Evolutionary conservation across 2,113 vertebrate genomes (phyloP).

Genomic region (Heptranchias perlo): DNA sequence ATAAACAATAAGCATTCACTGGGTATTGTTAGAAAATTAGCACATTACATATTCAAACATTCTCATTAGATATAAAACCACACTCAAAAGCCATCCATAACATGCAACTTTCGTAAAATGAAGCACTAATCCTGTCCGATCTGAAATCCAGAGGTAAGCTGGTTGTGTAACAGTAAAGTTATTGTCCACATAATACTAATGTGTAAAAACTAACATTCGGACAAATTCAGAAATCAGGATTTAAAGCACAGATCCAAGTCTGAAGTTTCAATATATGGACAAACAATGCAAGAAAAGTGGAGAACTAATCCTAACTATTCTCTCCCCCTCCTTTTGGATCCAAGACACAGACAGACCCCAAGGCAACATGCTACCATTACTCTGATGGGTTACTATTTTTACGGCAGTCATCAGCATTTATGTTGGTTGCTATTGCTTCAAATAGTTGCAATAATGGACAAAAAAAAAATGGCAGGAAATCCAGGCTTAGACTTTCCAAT

Average conservation of each 20-base stretch:
- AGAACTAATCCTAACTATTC: neutral
- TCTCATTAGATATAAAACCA: no score
- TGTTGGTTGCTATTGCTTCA: no score
- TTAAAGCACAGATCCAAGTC: neutral
- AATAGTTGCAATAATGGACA: no score
- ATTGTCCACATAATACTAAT: neutral
- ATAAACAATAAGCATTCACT: neutral
- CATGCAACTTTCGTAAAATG: neutral
- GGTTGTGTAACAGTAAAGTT: no score
- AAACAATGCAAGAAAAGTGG: neutral
- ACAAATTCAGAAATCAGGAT: neutral
- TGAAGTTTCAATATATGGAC: neutral
- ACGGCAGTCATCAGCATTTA: no score
- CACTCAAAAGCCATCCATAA: neutral
- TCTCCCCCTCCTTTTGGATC: neutral
- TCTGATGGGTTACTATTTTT: no score
- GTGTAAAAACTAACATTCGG: neutral
- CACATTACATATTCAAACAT: no score
- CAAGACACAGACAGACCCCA: neutral
- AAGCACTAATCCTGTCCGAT: neutral
- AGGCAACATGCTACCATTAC: neutral
- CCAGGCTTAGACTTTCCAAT: no score
- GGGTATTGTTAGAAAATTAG: neutral
- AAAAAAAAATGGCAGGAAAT: no score
- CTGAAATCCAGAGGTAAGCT: neutral